Conservation (phyloP, 2,888 invertebrate species). For the Deilephila porcellus region DNA sequence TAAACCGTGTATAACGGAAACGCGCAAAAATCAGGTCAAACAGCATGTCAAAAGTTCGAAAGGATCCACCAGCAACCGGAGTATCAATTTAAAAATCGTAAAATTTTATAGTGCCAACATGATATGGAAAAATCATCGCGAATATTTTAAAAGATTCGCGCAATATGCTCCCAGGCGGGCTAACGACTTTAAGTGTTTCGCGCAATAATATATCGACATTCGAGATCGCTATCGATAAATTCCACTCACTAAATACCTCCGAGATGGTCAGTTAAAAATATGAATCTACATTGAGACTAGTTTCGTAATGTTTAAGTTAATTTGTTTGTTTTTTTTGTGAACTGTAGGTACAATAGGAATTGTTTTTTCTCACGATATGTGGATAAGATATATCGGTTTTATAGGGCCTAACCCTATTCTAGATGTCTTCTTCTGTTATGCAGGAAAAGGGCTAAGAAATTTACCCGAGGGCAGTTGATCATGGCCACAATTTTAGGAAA, state of each 20-base stretch:
- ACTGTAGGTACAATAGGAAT: too few relatives aligned
- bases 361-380: background rate
- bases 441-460: too few relatives aligned
- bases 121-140: slow-evolving; percentile 49
- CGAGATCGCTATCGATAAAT: slow-evolving; percentile 28
- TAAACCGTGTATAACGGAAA: slow-evolving; percentile 54
- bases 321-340: background rate
- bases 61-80: slow-evolving; percentile 56
- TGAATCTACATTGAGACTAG: background rate
- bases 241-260: slow-evolving; percentile 36
- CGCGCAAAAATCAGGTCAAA: slow-evolving; percentile 59
- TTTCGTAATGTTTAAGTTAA: background rate
- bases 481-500: too few relatives aligned
- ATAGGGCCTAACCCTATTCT: too few relatives aligned
- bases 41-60: slow-evolving; percentile 75
- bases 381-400: too few relatives aligned
- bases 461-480: too few relatives aligned
- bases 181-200: slow-evolving; percentile 42
- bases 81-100: slow-evolving; percentile 74
- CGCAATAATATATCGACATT: slow-evolving; percentile 37
- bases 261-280: background rate
- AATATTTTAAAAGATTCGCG: slow-evolving; percentile 49
- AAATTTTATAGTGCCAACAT: slow-evolving; percentile 65
- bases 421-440: too few relatives aligned
- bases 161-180: slow-evolving; percentile 34